Evolutionary conservation across 1,140 invertebrate genomes (phyloP).

Genomic region (Gonatopus flavifemur): DNA sequence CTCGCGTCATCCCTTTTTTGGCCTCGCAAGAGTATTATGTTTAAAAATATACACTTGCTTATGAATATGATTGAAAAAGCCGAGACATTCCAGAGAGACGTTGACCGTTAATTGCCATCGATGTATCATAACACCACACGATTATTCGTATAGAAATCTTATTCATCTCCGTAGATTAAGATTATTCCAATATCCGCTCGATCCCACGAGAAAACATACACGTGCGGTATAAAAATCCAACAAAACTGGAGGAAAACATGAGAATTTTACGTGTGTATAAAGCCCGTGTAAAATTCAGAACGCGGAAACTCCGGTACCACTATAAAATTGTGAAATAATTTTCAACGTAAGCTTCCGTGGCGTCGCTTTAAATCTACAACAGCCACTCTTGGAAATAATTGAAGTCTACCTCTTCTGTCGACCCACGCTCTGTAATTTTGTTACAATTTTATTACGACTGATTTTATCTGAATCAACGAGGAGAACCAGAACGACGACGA

Average conservation of each 20-base stretch:
- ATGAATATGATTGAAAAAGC: no score
- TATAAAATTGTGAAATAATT: constrained; percentile 34
- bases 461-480: constrained; percentile 28
- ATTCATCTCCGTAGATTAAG: constrained; percentile 13
- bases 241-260: not conserved
- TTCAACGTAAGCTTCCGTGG: constrained; percentile 17
- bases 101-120: no score
- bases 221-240: no score
- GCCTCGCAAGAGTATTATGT: no score
- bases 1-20: not conserved
- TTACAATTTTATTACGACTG: constrained; percentile 30
- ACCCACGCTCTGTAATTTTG: constrained; percentile 22
- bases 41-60: no score
- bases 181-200: constrained; percentile 14
- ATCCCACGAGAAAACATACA: constrained; percentile 9
- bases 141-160: no score
- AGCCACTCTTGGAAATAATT: constrained; percentile 27
- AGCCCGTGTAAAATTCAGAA: constrained; percentile 26
- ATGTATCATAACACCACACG: no score
- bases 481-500: no score
- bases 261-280: constrained; percentile 2
- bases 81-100: no score
- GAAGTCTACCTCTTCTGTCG: constrained; percentile 18
- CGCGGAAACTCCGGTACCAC: constrained; percentile 19
- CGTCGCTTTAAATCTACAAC: constrained; percentile 26